Conservation (phyloP, 2,888 invertebrate genomes). For the Epirrita christyi region DNA sequence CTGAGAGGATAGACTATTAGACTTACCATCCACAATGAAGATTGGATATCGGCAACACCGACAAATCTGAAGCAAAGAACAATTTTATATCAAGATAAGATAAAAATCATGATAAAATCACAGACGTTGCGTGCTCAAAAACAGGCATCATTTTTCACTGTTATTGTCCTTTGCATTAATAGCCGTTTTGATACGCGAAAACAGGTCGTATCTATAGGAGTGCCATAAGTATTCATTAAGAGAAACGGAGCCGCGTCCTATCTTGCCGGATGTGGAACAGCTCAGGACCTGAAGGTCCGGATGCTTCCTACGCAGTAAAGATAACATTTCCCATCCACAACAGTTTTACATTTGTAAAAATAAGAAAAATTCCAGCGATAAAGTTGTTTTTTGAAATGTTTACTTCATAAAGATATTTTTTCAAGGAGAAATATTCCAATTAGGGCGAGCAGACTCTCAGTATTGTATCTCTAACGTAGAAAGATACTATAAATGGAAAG, state of each 20-base stretch:
- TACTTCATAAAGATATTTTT: slow-evolving; percentile 9
- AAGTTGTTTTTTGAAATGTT: slow-evolving; percentile 20
- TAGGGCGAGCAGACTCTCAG: neutral
- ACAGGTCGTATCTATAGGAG: slow-evolving; percentile 19
- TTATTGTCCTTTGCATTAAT: neutral
- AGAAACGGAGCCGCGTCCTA: slow-evolving; percentile 34
- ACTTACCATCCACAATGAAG: slow-evolving; percentile 56
- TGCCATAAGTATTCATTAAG: slow-evolving; percentile 40
- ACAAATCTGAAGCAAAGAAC: slow-evolving; percentile 49
- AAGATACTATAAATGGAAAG: no score
- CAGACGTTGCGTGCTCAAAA: neutral
- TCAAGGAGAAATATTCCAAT: neutral
- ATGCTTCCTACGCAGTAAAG: slow-evolving; percentile 53
- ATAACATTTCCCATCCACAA: slow-evolving; percentile 48
- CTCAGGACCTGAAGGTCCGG: slow-evolving; percentile 47
- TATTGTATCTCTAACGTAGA: no score
- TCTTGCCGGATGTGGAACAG: slow-evolving; percentile 36
- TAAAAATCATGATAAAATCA: neutral
- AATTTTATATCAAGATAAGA: slow-evolving; percentile 5
- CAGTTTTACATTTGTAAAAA: slow-evolving; percentile 36
- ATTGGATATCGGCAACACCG: slow-evolving; percentile 39
- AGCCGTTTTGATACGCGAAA: slow-evolving; percentile 11
- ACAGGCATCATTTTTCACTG: slow-evolving; percentile 1
- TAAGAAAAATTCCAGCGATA: slow-evolving; percentile 19
- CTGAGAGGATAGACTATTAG: slow-evolving; percentile 14